Conservation (phyloP, 2,888 invertebrate genomes). For the Rotaria macrura region DNA sequence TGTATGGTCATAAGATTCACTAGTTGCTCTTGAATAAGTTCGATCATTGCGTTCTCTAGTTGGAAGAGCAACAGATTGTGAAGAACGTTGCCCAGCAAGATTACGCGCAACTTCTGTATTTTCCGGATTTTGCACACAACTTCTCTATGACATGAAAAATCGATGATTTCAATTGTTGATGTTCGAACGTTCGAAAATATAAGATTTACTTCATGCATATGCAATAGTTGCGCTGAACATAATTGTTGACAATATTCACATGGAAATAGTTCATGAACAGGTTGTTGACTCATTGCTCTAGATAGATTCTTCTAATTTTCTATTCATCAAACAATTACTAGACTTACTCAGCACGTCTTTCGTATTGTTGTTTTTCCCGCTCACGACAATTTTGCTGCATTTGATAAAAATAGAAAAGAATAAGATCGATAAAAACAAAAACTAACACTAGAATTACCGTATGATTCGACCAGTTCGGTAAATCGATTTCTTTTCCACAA, state of each 20-base stretch:
- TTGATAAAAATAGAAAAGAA: not conserved
- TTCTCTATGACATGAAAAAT: not conserved
- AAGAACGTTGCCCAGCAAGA: not conserved
- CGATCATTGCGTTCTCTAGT: no score
- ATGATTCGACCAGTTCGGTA: not conserved
- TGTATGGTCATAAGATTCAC: no score
- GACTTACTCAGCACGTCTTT: not conserved
- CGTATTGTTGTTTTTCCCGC: not conserved
- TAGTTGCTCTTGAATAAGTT: not conserved
- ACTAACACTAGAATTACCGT: not conserved
- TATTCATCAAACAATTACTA: not conserved
- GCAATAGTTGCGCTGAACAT: not conserved
- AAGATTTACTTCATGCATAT: not conserved
- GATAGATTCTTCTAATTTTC: not conserved
- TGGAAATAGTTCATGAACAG: not conserved
- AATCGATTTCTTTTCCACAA: not conserved
- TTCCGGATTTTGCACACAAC: not conserved
- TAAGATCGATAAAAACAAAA: not conserved
- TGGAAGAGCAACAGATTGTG: not conserved
- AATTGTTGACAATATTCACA: not conserved
- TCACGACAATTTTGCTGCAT: not conserved
- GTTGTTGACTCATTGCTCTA: not conserved
- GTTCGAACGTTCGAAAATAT: not conserved
- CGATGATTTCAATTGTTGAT: not conserved
- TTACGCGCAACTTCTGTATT: not conserved